Base-by-base conservation (phyloP, 2,113 vertebrate genomes). In the Phalacrocorax aristotelis region DNA sequence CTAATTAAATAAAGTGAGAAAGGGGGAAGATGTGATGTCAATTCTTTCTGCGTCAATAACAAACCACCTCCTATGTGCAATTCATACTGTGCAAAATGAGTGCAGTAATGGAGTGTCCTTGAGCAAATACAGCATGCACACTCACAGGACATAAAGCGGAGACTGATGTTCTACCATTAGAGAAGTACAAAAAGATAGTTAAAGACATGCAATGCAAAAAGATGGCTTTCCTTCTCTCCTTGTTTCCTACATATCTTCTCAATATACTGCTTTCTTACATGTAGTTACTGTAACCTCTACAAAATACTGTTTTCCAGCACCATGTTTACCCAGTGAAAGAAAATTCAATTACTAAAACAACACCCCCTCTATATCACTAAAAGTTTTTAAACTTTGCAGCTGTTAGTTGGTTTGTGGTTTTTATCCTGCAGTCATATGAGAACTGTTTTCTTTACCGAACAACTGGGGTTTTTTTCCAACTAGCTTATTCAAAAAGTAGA, bases 361-460 rank as follows among this genome's bases (percentile, higher is more conserved):
- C 13, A 57, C 7, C 32, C 6, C 12, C 1, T 6, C 7, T 66
- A 44, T 21, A 85, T 70, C 32, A 61, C 15, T 7, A 77, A 70
- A 83, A 13, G 1, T 23, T 65, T 83, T 76, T n/a, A 20, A 83
- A 29, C 2, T 70, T 82, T 58, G 12, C 13, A 44, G 7, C 2
- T 58, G 4, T 61, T 46, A 40, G 5, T 30, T 90, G 13, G 8
- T 69, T 82, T 61, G 7, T 0, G 9, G 0, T 0, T 2, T 16
- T 62, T 68, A 68, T 38, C 13, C 7, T 16, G 18, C 12, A 51
- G 20, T 83, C 18, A 18, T 17, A 26, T 12, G 7, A 87, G 11
- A 95, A 74, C 2, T 13, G 2, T 29, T 66, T 57, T 65, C 27
- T 75, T 82, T 57, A 83, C 69, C 64, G 65, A 72, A 62, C 4